These are phyloP conservation scores for Morpho achilles DNA, from an alignment of 2,888 invertebrate genomes.

Conservation along the genomic window DNA sequence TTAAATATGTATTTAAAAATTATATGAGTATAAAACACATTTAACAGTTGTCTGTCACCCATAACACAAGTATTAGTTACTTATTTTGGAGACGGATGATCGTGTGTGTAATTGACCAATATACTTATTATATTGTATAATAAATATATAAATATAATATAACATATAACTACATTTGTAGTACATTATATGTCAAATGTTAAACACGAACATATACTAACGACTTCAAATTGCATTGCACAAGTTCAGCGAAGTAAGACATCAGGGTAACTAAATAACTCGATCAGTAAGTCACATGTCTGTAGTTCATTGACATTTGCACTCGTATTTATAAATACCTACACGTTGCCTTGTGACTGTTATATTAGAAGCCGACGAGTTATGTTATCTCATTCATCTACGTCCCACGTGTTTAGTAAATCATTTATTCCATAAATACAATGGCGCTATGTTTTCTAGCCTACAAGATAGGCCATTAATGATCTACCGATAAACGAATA, in stretches of 20 bases:
- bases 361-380: slow-evolving; percentile 9
- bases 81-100: no score
- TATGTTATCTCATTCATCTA: slow-evolving; percentile 12
- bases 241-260: neutral
- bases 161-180: no score
- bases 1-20: no score
- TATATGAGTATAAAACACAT: no score
- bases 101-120: no score
- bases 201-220: neutral
- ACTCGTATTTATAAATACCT: slow-evolving; percentile 14
- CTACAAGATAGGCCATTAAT: neutral
- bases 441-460: neutral
- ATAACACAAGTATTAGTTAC: no score
- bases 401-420: slow-evolving; percentile 6
- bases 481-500: no score
- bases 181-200: no score
- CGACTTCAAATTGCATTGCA: slow-evolving; percentile 3
- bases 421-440: slow-evolving; percentile 5
- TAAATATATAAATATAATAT: no score
- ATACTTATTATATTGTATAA: no score
- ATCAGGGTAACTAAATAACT: slow-evolving; percentile 7
- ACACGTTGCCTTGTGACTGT: neutral
- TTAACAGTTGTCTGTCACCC: no score
- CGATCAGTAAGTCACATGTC: slow-evolving; percentile 11
- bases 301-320: slow-evolving; percentile 16